Evolutionary conservation across 1,140 invertebrate species (phyloP).

Genomic region (Arctopsyche grandis): DNA sequence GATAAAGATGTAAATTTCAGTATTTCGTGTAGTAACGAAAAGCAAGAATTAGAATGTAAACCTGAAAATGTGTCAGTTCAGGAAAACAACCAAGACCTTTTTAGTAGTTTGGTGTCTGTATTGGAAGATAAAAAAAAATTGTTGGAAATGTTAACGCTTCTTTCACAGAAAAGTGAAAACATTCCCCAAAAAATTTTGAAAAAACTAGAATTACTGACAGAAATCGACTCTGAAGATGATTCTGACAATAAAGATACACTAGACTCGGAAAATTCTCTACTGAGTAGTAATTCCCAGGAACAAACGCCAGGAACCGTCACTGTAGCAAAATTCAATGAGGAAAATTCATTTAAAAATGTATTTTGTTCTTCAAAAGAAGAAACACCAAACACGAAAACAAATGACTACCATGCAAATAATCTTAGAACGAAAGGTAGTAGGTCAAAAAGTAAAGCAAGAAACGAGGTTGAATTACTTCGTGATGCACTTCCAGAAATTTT

Average conservation of each 20-base stretch:
- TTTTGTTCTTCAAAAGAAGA: background rate
- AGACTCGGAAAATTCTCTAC: background rate
- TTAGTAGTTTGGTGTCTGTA: conserved; percentile 10
- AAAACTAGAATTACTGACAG: conserved; percentile 27
- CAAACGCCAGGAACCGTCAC: background rate
- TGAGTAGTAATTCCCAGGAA: background rate
- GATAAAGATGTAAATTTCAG: too few species aligned
- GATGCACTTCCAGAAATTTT: conserved; percentile 76
- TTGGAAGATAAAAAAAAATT: conserved; percentile 35
- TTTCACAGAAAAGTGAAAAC: conserved; percentile 13
- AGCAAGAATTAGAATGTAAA: background rate
- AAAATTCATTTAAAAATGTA: background rate
- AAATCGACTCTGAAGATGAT: conserved; percentile 40
- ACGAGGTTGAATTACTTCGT: conserved; percentile 71
- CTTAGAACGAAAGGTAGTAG: background rate
- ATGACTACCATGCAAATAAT: background rate
- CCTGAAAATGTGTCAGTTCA: background rate
- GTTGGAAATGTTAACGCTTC: background rate
- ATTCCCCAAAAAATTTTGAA: conserved; percentile 27
- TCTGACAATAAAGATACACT: background rate
- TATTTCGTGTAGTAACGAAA: background rate
- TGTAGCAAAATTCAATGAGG: background rate
- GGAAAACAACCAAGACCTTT: background rate
- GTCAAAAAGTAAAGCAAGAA: conserved; percentile 2
- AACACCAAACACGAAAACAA: background rate